A percentile compares a stretch with the other conserved stretches of the same genome.
Evolutionary conservation across 2,888 invertebrate genomes (phyloP).

Genomic region (Ryuthela nishihirai): DNA sequence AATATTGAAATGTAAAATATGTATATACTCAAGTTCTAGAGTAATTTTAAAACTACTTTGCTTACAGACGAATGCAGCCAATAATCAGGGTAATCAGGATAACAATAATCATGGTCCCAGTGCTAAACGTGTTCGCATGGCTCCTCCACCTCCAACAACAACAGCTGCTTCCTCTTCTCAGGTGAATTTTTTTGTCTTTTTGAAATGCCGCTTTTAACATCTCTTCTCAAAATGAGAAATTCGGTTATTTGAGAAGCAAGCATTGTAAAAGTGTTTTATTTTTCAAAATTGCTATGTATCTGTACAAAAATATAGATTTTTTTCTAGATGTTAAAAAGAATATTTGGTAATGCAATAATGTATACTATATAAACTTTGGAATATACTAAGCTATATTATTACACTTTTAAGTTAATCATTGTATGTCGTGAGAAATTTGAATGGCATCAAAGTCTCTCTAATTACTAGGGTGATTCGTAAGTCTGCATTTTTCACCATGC

Average conservation of each 20-base stretch:
- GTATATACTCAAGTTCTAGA: too few relatives aligned
- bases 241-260: background rate
- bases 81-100: slow-evolving; percentile 43
- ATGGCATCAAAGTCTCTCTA: too few relatives aligned
- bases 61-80: slow-evolving; percentile 34
- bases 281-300: background rate
- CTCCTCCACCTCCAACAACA: slow-evolving; percentile 35
- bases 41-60: too few relatives aligned
- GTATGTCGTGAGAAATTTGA: too few relatives aligned
- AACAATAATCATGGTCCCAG: slow-evolving; percentile 48
- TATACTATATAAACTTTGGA: background rate
- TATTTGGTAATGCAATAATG: background rate
- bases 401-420: too few relatives aligned
- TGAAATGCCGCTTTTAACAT: background rate
- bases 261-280: background rate
- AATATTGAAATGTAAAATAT: too few relatives aligned
- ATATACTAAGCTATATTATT: too few relatives aligned
- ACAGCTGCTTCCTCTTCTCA: slow-evolving; percentile 27
- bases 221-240: background rate
- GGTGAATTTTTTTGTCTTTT: slow-evolving; percentile 3
- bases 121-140: slow-evolving; percentile 38
- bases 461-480: too few relatives aligned
- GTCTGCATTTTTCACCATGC: too few relatives aligned
- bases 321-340: background rate
- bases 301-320: background rate